Evolutionary conservation across 1,140 invertebrate genomes (phyloP).

Genomic region (Drosophila azteca): DNA sequence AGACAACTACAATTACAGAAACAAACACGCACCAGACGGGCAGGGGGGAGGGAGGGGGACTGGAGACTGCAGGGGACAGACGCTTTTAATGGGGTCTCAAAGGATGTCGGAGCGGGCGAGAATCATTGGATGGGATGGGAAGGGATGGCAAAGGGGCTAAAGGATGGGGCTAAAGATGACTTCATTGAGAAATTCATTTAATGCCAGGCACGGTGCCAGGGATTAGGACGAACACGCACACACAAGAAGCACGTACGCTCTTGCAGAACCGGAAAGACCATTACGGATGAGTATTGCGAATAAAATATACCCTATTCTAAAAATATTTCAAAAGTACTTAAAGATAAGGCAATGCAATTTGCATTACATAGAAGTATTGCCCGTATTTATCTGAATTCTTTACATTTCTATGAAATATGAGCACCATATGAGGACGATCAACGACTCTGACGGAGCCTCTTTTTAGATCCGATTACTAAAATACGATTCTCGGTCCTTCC

Average conservation of each 20-base stretch:
- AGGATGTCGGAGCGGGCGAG: constrained; percentile 33
- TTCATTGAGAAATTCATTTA: constrained; percentile 63
- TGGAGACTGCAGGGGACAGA: constrained; percentile 1
- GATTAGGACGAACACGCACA: constrained; percentile 20
- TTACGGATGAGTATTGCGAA: neutral
- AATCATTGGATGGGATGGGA: neutral
- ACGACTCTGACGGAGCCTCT: too few species aligned
- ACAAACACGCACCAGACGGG: constrained; percentile 42
- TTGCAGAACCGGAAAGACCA: neutral
- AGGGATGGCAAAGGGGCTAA: neutral
- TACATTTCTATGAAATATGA: too few species aligned
- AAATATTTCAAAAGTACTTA: too few species aligned
- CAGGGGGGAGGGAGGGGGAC: neutral
- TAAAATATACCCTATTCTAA: constrained; percentile 1
- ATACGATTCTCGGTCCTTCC: too few species aligned
- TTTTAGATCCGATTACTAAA: too few species aligned
- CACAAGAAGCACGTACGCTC: constrained; percentile 29
- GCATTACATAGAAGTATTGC: too few species aligned
- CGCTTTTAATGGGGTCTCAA: constrained; percentile 34
- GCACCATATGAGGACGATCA: too few species aligned
- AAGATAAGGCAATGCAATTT: too few species aligned
- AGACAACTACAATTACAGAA: constrained; percentile 58
- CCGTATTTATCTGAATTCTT: too few species aligned
- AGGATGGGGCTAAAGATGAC: constrained; percentile 32
- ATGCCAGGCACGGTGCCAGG: constrained; percentile 53